Base-by-base conservation (phyloP, 1,140 invertebrate species). In the Popillia japonica region DNA sequence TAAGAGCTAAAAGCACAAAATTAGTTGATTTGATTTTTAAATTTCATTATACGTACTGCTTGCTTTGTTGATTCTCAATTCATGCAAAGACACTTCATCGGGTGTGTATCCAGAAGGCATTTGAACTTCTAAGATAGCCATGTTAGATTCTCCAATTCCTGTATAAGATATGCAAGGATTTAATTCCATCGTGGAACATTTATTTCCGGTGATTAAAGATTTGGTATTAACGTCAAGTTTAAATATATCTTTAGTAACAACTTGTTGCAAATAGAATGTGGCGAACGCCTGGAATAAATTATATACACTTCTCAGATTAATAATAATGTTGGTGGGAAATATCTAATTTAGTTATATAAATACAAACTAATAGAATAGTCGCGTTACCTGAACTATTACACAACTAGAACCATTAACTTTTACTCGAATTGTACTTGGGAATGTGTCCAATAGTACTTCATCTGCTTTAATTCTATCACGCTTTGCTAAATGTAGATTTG, bases 31-130 rank as follows among this genome's bases (percentile, higher is more conserved):
- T 42, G 27, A 4, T 7, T 4, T 23, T 22, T 1, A 8, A 42
- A 22, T 11, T 42, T 42, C 2, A 2, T 11, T 27, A 23, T 27
- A 11, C 17, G 17, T n/a, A 59, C 72, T 48, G 75, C 23, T 77
- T 82, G 83, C 83, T 78, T 75, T 79, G 40, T 82, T 85, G 3
- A 88, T 80, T 9, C 11, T 76, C 4, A 90, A 78, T 23, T 85
- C 82, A 75, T 88, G 85, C 3, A 91, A 80, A 41, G 87, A 89
- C 0, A 86, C 81, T 79, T 89, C 88, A 73, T 90, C 89, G 0
- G 90, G 89, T 41, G 87, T 83, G 84, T 90, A 93, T 8, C 92
- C 92, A 44, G 91, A 91, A 40, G 92, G 89, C 88, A 92, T 90
- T 77, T 87, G 88, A 0, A 93, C 84, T 81, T 92, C 91, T 22